A percentile compares a stretch with the other conserved stretches of the same genome.
These are phyloP conservation scores for Camponotus pennsylvanicus DNA, from an alignment of 1,140 invertebrate genomes.

Conservation along the genomic window DNA sequence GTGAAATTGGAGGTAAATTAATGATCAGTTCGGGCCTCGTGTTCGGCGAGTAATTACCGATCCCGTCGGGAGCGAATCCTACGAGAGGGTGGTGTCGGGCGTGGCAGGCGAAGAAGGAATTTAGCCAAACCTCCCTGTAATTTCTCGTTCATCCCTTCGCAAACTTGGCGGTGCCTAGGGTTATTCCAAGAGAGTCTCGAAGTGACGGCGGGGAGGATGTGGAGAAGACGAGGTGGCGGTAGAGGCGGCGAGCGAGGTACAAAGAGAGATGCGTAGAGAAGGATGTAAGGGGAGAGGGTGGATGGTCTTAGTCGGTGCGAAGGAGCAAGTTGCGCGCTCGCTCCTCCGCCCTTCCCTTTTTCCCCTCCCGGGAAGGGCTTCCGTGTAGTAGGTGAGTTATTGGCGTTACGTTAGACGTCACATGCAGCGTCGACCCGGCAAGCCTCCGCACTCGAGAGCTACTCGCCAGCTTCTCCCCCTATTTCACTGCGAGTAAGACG, in stretches of 20 bases:
- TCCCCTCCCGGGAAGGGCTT: constrained; percentile 33
- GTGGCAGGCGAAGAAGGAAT: constrained; percentile 73
- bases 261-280: constrained; percentile 54
- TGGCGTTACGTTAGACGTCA: constrained; percentile 78
- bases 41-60: constrained; percentile 76
- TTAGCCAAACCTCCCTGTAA: constrained; percentile 77
- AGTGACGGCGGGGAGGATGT: constrained; percentile 53
- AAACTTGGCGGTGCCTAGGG: constrained; percentile 75
- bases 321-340: constrained; percentile 69
- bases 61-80: constrained; percentile 64
- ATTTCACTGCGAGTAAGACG: constrained; percentile 72
- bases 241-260: constrained; percentile 20
- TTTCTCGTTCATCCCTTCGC: constrained; percentile 76
- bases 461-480: constrained; percentile 52
- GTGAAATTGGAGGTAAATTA: constrained; percentile 75
- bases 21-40: constrained; percentile 74
- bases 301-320: constrained; percentile 42
- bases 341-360: constrained; percentile 17
- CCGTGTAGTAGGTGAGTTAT: constrained; percentile 75
- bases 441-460: constrained; percentile 68
- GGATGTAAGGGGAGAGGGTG: constrained; percentile 26
- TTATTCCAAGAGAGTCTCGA: constrained; percentile 70
- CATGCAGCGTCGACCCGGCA: constrained; percentile 71
- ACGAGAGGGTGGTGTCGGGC: constrained; percentile 35
- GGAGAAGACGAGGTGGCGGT: constrained; percentile 2